Evolutionary conservation across 2,888 invertebrate genomes (phyloP), one percentile per base, ranked within the genome.

Genomic region (Tinea semifulvella): DNA sequence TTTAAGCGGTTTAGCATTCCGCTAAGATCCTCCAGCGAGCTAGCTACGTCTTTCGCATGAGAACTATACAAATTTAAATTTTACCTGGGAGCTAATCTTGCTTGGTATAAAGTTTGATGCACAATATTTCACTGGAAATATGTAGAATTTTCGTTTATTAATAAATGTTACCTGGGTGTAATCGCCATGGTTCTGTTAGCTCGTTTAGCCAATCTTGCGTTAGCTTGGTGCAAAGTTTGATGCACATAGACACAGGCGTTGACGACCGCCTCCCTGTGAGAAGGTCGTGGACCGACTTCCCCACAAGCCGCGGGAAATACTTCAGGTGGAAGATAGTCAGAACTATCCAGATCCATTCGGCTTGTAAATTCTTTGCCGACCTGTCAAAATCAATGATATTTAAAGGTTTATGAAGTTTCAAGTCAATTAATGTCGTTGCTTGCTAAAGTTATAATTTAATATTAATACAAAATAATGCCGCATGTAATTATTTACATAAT

Each of bases 191-290:
- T 96, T 48, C 97, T 86, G 50, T 94, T 92, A 27, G 98, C 98
- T 39, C 97, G 85, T 72, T 96, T 97, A 4, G 90, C 89, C 44
- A 98, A 84, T 44, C 96, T 84, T 0, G 90, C 86, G 69, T 99
- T 99, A 43, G 98, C 97, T 60, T 92, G 91, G 68, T 98, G 96
- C 50, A 99, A 83, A 0, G 98, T 97, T 77, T 96, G 96, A 72
- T 99, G 99, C 19, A 98, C 98, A 68, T 96, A 98, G 11, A 99
- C 98, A 67, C 95, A 96, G 0, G 97, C 95, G 77, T 99, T 98
- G 60, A 98, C 94, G n/a, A 99, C 96, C 13, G 97, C 98, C 60
- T 96, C 96, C 45, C 98, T 86, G 73, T 98, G 96, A 6, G 84
- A 82, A 3, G 95, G 93, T 19, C 89, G 86, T 1, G 88, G 71